phyloP scores from a whole-genome alignment of 2,797 vertebrate genomes.

The Protonibea diacanthus region DNA sequence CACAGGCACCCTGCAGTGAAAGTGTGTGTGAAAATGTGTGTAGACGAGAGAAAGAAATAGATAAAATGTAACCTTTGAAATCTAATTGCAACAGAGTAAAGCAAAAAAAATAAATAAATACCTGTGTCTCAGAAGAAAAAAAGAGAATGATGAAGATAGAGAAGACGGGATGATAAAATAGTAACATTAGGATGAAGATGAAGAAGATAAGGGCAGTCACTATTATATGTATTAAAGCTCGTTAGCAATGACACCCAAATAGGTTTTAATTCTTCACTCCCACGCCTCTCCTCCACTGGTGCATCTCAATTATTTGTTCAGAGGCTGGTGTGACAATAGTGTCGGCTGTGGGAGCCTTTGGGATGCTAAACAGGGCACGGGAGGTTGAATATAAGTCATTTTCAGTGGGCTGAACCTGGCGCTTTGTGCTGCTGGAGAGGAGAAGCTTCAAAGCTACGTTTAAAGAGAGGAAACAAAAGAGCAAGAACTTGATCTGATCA shows the following conservation, averaged over 20 bases:
- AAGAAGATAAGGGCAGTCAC: conserved; percentile 26
- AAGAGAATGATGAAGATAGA: not conserved
- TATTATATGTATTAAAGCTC: conserved; percentile 42
- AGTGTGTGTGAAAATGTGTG: conserved; percentile 42
- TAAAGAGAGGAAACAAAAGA: conserved; percentile 85
- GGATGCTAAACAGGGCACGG: conserved; percentile 93
- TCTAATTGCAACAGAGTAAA: not conserved
- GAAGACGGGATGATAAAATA: conserved; percentile 2
- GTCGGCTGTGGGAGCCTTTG: conserved; percentile 86
- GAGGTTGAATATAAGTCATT: conserved; percentile 85
- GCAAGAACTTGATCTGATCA: conserved; percentile 89
- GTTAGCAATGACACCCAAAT: conserved; percentile 58
- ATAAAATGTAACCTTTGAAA: conserved; percentile 27
- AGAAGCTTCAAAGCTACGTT: conserved; percentile 96
- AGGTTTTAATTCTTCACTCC: conserved; percentile 78
- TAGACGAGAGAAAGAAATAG: conserved; percentile 8
- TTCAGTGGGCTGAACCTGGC: conserved; percentile 76
- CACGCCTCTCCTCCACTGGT: conserved; percentile 86
- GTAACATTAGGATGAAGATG: conserved; percentile 2
- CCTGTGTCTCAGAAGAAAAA: not conserved
- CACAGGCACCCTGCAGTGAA: conserved; percentile 65
- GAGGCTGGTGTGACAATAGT: conserved; percentile 85
- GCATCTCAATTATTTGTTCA: conserved; percentile 96
- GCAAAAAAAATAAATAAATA: not conserved
- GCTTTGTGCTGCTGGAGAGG: conserved; percentile 89